Evolutionary conservation across 2,888 invertebrate genomes (phyloP).

Genomic region (Melinaea menophilus): DNA sequence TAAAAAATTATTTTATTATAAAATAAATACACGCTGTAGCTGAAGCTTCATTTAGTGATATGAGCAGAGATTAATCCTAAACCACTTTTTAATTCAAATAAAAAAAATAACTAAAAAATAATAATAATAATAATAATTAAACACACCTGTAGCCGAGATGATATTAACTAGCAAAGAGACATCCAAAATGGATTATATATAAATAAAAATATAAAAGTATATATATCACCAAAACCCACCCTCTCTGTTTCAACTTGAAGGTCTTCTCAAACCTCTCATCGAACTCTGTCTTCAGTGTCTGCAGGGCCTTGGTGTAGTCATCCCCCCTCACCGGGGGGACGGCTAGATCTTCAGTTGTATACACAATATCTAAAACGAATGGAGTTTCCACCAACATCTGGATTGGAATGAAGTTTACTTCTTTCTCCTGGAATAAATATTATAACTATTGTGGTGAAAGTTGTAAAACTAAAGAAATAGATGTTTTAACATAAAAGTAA

Average conservation of each 20-base stretch:
- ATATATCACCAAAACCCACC: constrained; percentile 59
- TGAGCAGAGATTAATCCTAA: too few species aligned
- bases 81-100: too few species aligned
- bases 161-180: too few species aligned
- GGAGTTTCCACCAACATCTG: constrained; percentile 88
- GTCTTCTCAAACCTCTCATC: constrained; percentile 87
- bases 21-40: too few species aligned
- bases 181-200: too few species aligned
- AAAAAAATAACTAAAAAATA: too few species aligned
- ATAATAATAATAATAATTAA: too few species aligned
- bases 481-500: neutral
- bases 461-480: neutral
- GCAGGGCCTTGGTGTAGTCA: constrained; percentile 81
- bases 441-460: neutral
- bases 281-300: constrained; percentile 80
- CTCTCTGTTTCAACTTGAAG: constrained; percentile 86
- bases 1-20: too few species aligned
- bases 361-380: constrained; percentile 89
- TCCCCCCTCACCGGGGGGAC: constrained; percentile 76
- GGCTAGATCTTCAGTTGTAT: constrained; percentile 84
- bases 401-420: constrained; percentile 87
- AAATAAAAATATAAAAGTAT: neutral
- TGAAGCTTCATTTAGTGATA: too few species aligned
- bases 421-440: constrained; percentile 46
- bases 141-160: too few species aligned